Evolutionary conservation across 2,797 vertebrate genomes (phyloP), one percentile per base, ranked within the genome.

Genomic region (Crax fasciolata): DNA sequence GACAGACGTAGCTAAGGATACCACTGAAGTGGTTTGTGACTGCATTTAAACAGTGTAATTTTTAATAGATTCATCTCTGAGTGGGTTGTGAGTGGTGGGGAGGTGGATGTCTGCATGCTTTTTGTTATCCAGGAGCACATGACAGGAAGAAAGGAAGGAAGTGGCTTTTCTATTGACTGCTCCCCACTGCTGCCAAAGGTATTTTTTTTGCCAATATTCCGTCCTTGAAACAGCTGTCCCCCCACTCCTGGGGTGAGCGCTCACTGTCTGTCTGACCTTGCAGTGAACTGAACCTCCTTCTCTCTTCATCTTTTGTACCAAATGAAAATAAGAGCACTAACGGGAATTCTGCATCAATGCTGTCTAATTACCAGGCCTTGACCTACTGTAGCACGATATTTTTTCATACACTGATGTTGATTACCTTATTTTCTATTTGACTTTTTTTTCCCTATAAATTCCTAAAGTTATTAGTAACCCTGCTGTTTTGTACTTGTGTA

Each of bases 71-170:
- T 81, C 1, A 21, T 63, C 46, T 46, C 76, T 62, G 55, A 78
- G n/a, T 39, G 25, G 68, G 35, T 82, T 66, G 41, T 1, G 3
- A 14, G 65, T 46, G 30, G 5, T 1, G 2, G 58, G 52, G 46
- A 89, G 32, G 20, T 32, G 38, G 25, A 62, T 5, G 25, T 74
- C 41, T 30, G 41, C 28, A 78, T 57, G 54, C 68, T 89, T 32
- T 24, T 58, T 83, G 27, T 20, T 41, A 57, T 46, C 67, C 77
- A 48, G 63, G 44, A 86, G 48, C 28, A 32, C 84, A 74, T 1
- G 86, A 87, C 51, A 2, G 94, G 86, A 95, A 96, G 63, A 87
- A 90, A 92, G 92, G 90, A 95, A 96, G 95, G 94, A 96, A 94
- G 63, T 20, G 72, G 82, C 70, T 71, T 93, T 87, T 68, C 44